Percentiles rank a stretch among this genome's conserved stretches.
Conservation (phyloP, 1,140 invertebrate genomes). For the Zaprionus ornatus region DNA sequence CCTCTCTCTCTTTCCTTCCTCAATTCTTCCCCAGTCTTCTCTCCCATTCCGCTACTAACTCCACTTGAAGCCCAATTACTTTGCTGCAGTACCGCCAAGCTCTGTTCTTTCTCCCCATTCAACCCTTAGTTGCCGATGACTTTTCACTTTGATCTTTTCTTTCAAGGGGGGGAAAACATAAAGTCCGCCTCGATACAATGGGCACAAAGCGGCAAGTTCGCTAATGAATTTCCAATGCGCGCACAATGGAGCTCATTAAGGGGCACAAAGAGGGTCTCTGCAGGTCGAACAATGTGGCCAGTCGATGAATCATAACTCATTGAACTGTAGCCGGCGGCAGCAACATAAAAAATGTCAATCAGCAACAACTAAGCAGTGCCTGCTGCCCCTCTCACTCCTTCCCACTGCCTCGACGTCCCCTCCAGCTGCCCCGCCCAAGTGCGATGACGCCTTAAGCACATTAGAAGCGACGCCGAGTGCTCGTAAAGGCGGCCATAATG, state of each 20-base stretch:
- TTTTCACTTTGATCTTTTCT: conserved; percentile 18
- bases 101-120: not conserved
- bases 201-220: conserved; percentile 7
- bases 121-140: conserved; percentile 1
- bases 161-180: not conserved
- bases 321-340: conserved; percentile 62
- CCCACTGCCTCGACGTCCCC: not conserved
- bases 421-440: not conserved
- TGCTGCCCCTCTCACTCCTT: too few species aligned
- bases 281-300: not conserved
- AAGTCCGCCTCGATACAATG: conserved; percentile 14
- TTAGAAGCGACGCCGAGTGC: conserved; percentile 40
- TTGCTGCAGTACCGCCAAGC: not conserved
- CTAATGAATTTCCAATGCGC: conserved; percentile 69
- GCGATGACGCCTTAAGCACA: conserved; percentile 45
- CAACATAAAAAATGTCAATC: conserved; percentile 75
- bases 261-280: not conserved
- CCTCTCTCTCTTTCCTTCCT: not conserved
- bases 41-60: not conserved
- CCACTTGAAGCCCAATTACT: conserved; percentile 3
- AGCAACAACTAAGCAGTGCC: conserved; percentile 30
- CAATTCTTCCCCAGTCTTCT: not conserved
- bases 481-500: conserved; percentile 76
- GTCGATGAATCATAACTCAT: conserved; percentile 70
- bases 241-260: conserved; percentile 66